phyloP scores from a whole-genome alignment of 2,113 vertebrate species.

The Etheostoma cragini region DNA sequence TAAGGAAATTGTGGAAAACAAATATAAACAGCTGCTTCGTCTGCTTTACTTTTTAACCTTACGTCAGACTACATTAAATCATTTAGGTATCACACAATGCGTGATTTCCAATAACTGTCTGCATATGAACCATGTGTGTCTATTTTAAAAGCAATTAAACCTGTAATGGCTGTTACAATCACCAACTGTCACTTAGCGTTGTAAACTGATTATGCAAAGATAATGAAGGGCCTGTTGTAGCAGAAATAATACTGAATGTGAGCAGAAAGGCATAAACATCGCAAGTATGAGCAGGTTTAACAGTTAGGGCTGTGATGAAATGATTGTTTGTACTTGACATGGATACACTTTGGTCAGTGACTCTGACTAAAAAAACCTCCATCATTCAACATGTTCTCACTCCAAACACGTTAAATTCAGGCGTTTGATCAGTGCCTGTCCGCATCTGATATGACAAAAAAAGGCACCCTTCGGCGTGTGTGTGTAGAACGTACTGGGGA shows the following conservation, averaged over 20 bases:
- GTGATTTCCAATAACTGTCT: background rate
- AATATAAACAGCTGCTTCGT: slow-evolving; percentile 10
- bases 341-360: slow-evolving; percentile 51
- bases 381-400: no score
- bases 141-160: slow-evolving; percentile 29
- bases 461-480: no score
- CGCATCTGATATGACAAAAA: no score
- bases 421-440: no score
- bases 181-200: background rate
- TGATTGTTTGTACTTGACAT: background rate
- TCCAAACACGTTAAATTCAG: no score
- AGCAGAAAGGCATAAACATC: slow-evolving; percentile 14
- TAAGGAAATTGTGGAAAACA: background rate
- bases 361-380: slow-evolving; percentile 4
- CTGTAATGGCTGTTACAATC: slow-evolving; percentile 13
- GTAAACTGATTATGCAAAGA: slow-evolving; percentile 35
- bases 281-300: background rate
- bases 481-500: no score
- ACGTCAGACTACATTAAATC: slow-evolving; percentile 11
- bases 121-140: background rate
- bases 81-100: background rate
- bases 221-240: slow-evolving; percentile 10
- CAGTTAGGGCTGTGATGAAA: background rate
- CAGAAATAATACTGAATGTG: slow-evolving; percentile 37
- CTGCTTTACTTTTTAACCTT: background rate